Conservation (phyloP, 2,113 vertebrate species). For the human (Homo sapiens) region DNA sequence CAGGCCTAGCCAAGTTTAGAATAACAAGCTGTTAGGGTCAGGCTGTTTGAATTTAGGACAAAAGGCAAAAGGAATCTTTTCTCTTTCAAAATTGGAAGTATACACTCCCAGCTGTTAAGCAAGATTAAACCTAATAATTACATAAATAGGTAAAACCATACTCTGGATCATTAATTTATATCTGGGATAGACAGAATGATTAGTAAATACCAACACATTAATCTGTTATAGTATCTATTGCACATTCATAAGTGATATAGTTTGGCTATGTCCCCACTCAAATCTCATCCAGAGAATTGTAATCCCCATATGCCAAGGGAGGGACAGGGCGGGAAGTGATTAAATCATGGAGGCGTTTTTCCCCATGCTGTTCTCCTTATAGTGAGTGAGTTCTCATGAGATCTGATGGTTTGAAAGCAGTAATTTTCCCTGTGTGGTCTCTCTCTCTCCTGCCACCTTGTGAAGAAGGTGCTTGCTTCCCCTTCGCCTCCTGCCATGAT, state of each 20-base stretch:
- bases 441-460: no score
- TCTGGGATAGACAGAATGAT: neutral
- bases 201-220: neutral
- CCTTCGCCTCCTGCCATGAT: no score
- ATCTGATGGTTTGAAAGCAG: no score
- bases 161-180: neutral
- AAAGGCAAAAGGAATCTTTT: neutral
- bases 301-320: no score
- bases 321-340: no score
- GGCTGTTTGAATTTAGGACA: neutral
- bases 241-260: neutral
- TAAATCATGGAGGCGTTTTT: no score
- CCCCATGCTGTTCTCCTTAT: no score
- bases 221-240: neutral
- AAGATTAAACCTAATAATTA: neutral
- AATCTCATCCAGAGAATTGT: no score
- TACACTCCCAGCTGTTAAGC: neutral
- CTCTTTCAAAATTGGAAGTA: neutral
- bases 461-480: no score
- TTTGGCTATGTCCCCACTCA: no score
- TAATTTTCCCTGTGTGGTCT: no score
- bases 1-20: neutral
- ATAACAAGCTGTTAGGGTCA: neutral
- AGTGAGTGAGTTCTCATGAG: no score
- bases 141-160: neutral